These are phyloP conservation scores for Geotria australis DNA, from an alignment of 2,797 vertebrate genomes.

Conservation along the genomic window DNA sequence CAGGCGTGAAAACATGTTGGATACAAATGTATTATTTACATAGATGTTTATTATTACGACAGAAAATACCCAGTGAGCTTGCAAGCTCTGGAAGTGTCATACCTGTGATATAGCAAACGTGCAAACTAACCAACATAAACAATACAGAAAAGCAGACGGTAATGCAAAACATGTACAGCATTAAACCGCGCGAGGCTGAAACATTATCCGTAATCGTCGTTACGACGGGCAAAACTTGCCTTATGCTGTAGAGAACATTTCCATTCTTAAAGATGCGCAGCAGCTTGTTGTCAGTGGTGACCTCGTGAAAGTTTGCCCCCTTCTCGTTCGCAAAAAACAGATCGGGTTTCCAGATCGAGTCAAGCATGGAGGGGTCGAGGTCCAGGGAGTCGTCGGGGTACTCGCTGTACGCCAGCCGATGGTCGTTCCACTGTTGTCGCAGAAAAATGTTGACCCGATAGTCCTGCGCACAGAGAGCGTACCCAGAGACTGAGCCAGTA, in stretches of 20 bases:
- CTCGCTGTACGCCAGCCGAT: slow-evolving; percentile 46
- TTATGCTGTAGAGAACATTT: slow-evolving; percentile 71
- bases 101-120: too few species aligned
- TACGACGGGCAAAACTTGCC: slow-evolving; percentile 12
- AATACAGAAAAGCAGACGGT: too few species aligned
- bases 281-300: slow-evolving; percentile 76
- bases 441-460: slow-evolving; percentile 71
- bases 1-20: too few species aligned
- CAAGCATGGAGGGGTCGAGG: slow-evolving; percentile 68
- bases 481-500: background rate
- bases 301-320: slow-evolving; percentile 68
- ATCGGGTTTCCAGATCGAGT: slow-evolving; percentile 87
- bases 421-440: slow-evolving; percentile 69
- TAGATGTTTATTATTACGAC: too few species aligned
- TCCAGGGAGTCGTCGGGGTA: slow-evolving; percentile 66
- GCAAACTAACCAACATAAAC: too few species aligned
- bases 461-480: slow-evolving; percentile 11
- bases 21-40: too few species aligned
- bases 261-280: slow-evolving; percentile 69
- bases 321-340: slow-evolving; percentile 82
- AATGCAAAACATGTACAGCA: too few species aligned
- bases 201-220: too few species aligned
- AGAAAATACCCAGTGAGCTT: too few species aligned
- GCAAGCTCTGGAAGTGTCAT: too few species aligned
- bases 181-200: too few species aligned